These are phyloP conservation scores for Melangyna quadrimaculata DNA, from an alignment of 2,888 invertebrate species.

Conservation along the genomic window DNA sequence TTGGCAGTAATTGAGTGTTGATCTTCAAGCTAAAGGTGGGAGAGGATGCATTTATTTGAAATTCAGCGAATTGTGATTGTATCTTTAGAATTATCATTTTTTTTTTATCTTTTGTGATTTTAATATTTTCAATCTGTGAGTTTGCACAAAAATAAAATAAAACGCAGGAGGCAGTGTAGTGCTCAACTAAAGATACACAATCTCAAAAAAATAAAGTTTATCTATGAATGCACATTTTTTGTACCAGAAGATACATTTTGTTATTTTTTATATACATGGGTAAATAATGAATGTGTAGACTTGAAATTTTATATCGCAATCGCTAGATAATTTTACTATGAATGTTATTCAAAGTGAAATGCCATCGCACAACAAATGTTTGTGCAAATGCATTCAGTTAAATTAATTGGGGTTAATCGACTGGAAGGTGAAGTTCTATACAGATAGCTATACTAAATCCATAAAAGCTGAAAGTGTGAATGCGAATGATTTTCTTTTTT, in stretches of 20 bases:
- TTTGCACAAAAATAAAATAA: background rate
- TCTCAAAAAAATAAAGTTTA: background rate
- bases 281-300: too few species aligned
- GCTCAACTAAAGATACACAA: background rate
- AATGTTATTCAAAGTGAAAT: constrained; percentile 37
- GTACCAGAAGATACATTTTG: background rate
- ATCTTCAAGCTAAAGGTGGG: constrained; percentile 47
- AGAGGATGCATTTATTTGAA: constrained; percentile 34
- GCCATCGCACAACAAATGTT: constrained; percentile 40
- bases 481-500: background rate
- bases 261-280: background rate
- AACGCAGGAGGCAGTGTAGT: background rate
- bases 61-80: constrained; percentile 23
- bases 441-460: background rate
- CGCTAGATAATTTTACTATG: background rate
- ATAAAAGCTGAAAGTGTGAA: constrained; percentile 3
- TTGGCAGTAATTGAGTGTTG: constrained; percentile 53
- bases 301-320: too few species aligned
- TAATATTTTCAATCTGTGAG: background rate
- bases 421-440: constrained; percentile 57
- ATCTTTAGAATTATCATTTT: background rate
- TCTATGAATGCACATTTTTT: background rate
- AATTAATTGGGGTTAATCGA: constrained; percentile 61
- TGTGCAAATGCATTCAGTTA: constrained; percentile 46
- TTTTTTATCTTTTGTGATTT: background rate